Base-by-base conservation (phyloP, 2,888 invertebrate genomes). In the Ryuthela nishihirai region DNA sequence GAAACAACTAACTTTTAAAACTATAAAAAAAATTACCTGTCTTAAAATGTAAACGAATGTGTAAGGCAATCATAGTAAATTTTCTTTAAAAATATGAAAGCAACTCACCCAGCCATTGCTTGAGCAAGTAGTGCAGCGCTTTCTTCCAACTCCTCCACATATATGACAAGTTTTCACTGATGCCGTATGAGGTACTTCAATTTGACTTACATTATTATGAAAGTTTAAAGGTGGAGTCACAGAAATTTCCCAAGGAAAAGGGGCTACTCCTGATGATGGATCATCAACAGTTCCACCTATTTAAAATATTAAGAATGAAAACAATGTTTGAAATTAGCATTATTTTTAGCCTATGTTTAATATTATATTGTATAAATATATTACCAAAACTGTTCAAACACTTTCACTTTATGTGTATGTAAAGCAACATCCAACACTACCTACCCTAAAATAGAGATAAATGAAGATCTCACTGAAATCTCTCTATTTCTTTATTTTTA, bases 131-230 rank as follows among this genome's bases (percentile, higher is more conserved):
- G 66, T 67, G 70, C 74, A 70, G 9, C 69, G 65, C 52, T 63
- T 67, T 6, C 72, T 71, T 12, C 77, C 76, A 5, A 70, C 69
- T 7, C 74, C 76, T 45, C 70, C 69, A 65, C 77, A 77, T 15
- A 70, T 67, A 67, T 77, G 76, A 62, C 75, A 75, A 7, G 72
- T 72, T 68, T 75, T 75, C 10, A 79, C 72, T 2, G 74, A 74
- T 4, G 76, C 74, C 10, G 79, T 79, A 66, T 78, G 78, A 2
- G 79, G 79, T 9, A 79, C 78, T 70, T 74, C 73, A n/a, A 77
- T 65, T 42, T 73, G 69, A 65, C 75, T 74, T 40, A 71, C 71
- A 61, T 77, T 76, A 52, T 75, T 74, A 34, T 72, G 69, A 65
- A 79, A 79, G 53, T 72, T 67, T 25, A 69, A 66, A 25, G 74